Conservation (phyloP, 1,140 invertebrate species). For the Chrysopa pallens region DNA sequence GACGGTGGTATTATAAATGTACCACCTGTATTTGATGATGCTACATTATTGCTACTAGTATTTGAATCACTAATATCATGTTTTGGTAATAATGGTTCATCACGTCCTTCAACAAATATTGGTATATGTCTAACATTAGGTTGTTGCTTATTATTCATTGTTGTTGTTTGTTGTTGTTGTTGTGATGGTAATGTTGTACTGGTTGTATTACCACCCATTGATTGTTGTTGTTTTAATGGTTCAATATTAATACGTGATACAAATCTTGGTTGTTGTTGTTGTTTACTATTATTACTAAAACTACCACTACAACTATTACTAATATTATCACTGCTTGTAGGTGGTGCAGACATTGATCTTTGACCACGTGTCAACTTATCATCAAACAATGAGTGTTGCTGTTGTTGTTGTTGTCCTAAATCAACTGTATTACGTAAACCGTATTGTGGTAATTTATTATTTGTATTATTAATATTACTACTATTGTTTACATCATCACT, state of each 20-base stretch:
- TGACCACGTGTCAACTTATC: conserved; percentile 36
- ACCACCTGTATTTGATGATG: conserved; percentile 12
- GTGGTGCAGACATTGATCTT: conserved; percentile 49
- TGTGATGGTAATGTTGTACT: conserved; percentile 11
- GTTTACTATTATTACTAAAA: conserved; percentile 19
- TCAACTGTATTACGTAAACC: conserved; percentile 56
- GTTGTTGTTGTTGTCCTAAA: conserved; percentile 46
- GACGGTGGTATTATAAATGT: conserved; percentile 18
- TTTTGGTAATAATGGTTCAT: conserved; percentile 50
- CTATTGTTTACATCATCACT: too few species aligned
- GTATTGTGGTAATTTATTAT: conserved; percentile 39
- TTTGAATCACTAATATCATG: conserved; percentile 12
- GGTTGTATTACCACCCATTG: conserved; percentile 6
- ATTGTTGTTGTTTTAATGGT: conserved; percentile 8
- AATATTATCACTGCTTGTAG: conserved; percentile 26
- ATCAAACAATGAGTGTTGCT: conserved; percentile 18
- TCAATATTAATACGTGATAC: conserved; percentile 34
- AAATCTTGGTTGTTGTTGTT: conserved; percentile 18
- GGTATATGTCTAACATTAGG: conserved; percentile 61
- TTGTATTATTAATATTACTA: conserved; percentile 4
- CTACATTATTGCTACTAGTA: neutral
- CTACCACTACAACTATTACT: too few species aligned
- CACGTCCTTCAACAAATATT: conserved; percentile 69
- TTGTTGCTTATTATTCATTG: conserved; percentile 16
- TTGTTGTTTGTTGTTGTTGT: conserved; percentile 16